phyloP scores from a whole-genome alignment of 1,140 invertebrate species.

The Plutomurus gul region DNA sequence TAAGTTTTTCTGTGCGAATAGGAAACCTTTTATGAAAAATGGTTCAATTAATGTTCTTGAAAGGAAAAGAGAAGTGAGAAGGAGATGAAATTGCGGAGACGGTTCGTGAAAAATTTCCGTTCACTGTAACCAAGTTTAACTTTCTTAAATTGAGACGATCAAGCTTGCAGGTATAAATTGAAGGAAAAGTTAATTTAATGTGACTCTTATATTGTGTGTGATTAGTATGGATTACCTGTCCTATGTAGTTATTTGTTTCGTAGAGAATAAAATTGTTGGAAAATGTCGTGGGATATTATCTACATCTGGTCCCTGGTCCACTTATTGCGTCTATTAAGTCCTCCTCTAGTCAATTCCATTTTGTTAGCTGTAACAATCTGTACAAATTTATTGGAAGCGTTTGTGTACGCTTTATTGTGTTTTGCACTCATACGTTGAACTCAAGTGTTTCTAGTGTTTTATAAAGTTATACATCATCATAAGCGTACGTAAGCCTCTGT shows the following conservation, averaged over 20 bases:
- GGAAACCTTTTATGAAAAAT: slow-evolving; percentile 20
- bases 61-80: not conserved
- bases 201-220: not conserved
- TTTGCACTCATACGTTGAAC: too few relatives aligned
- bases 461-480: too few relatives aligned
- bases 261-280: not conserved
- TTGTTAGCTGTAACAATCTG: too few relatives aligned
- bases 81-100: not conserved
- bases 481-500: too few relatives aligned
- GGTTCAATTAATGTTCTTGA: slow-evolving; percentile 25
- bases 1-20: not conserved
- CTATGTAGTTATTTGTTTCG: not conserved
- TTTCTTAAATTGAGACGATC: not conserved
- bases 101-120: too few relatives aligned
- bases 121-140: not conserved
- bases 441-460: too few relatives aligned
- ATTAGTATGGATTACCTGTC: not conserved
- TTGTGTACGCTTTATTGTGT: too few relatives aligned
- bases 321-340: too few relatives aligned
- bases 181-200: not conserved
- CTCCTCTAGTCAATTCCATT: too few relatives aligned
- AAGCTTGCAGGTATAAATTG: not conserved
- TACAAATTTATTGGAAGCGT: too few relatives aligned
- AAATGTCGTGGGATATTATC: too few relatives aligned
- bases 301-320: too few relatives aligned